Base-by-base conservation (phyloP, 1,140 invertebrate genomes). In the Pinna nobilis region DNA sequence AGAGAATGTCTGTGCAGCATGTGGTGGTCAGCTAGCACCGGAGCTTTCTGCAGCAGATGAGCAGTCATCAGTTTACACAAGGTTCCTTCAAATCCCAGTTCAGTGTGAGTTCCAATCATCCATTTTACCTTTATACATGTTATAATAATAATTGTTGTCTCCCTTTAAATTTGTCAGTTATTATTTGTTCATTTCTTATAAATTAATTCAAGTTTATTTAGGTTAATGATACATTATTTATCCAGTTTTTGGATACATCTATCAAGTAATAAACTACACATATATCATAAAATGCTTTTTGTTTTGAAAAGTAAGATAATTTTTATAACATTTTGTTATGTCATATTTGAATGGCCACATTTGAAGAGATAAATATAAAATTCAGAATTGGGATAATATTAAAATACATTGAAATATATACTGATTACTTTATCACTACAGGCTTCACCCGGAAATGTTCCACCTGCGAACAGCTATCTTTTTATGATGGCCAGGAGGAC, bases 401-500 rank as follows among this genome's bases (percentile, higher is more conserved):
- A 53, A 25, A 28, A 30, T 53, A 28, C 25, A 23, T 53, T 23
- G 15, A 53, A 25, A 20, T 53, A 25, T 1, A 13, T 53, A 28
- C 32, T 53, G 25, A 6, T 44, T 44, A 13, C 11, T 20, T 25
- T 53, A 28, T 7, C 7, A 7, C 9, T 25, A 15, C 51, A 53
- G 51, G 51, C 20, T 53, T 23, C 32, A 23, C 25, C 32, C 20
- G 32, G 32, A 28, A 30, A 28, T 53, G 51, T 53, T 53, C 51
- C 15, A 20, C 18, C 15, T 53, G 51, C 32, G 51, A 30, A 53
- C 25, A 25, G 25, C 51, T 53, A 28, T 25, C 32, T 28, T 35
- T 13, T n/a, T 67, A 67, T 67, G 64, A 67, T 67, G 64, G 64
- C 3, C 44, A 30, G 15, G 32, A 53, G 35, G 49, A 67, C 30